These are phyloP conservation scores for Phrynosoma platyrhinos DNA, from an alignment of 2,113 vertebrate species.

Conservation along the genomic window DNA sequence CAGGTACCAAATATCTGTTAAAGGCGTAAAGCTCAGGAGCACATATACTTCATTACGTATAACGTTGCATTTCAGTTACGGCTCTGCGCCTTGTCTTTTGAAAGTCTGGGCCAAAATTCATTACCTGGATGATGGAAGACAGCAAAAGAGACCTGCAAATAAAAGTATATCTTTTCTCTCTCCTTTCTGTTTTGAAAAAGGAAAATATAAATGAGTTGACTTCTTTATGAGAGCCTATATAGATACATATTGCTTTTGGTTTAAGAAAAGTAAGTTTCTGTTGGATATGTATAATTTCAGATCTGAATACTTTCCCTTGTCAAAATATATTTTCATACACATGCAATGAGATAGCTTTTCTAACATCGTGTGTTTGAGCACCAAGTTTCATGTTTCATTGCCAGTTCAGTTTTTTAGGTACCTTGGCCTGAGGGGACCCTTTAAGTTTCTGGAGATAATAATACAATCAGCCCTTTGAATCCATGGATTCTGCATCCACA, in stretches of 20 bases:
- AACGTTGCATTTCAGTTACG: constrained; percentile 10
- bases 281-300: background rate
- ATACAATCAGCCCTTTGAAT: no score
- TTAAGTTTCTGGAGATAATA: no score
- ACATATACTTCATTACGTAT: no score
- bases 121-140: constrained; percentile 24
- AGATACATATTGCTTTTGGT: constrained; percentile 25
- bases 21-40: no score
- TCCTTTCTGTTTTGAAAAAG: constrained; percentile 60
- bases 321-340: background rate
- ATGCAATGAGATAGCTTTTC: background rate
- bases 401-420: background rate
- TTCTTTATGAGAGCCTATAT: background rate
- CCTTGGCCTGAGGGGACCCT: background rate
- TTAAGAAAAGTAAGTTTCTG: background rate
- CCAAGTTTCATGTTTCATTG: background rate
- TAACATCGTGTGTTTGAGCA: rapidly evolving
- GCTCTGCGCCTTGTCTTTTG: constrained; percentile 10
- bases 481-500: no score
- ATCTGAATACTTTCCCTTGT: background rate
- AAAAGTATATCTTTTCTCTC: constrained; percentile 23
- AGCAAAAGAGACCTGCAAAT: constrained; percentile 30
- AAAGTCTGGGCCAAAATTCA: constrained; percentile 5
- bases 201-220: constrained; percentile 30
- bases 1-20: no score